These are phyloP conservation scores for Pomacea maculata DNA, from an alignment of 1,140 invertebrate genomes.

Conservation along the genomic window DNA sequence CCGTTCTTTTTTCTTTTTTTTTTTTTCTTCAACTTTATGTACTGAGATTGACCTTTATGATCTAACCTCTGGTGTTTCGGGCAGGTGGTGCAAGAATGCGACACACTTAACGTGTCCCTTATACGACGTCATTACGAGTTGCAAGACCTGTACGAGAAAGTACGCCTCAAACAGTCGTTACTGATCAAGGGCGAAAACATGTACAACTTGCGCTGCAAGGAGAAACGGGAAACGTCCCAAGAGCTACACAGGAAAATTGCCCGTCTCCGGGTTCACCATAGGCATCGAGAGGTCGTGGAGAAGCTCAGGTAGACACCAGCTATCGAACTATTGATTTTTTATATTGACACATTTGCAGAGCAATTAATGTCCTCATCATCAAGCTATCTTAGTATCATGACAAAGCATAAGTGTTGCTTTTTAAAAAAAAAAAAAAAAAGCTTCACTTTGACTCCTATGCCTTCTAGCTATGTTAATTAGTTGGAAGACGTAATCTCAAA, in stretches of 20 bases:
- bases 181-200: constrained; percentile 16
- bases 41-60: not conserved
- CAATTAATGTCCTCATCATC: too few relatives aligned
- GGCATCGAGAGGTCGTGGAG: not conserved
- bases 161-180: constrained; percentile 13
- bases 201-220: constrained; percentile 3
- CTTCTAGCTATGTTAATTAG: too few relatives aligned
- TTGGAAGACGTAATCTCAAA: too few relatives aligned
- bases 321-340: too few relatives aligned
- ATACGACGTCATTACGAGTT: constrained; percentile 11
- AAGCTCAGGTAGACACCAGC: not conserved
- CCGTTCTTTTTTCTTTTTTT: too few relatives aligned
- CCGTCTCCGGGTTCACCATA: not conserved
- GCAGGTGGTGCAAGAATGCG: constrained; percentile 11
- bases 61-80: not conserved
- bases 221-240: not conserved
- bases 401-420: too few relatives aligned
- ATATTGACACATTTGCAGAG: too few relatives aligned
- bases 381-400: too few relatives aligned
- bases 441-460: too few relatives aligned
- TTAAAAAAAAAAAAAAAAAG: too few relatives aligned
- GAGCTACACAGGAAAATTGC: not conserved
- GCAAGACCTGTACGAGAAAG: constrained; percentile 13
- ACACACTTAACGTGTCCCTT: constrained; percentile 5
- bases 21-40: too few relatives aligned